A percentile compares a stretch with the other conserved stretches of the same genome.
phyloP scores from a whole-genome alignment of 2,888 invertebrate species.

The Campopleginae sp. region DNA sequence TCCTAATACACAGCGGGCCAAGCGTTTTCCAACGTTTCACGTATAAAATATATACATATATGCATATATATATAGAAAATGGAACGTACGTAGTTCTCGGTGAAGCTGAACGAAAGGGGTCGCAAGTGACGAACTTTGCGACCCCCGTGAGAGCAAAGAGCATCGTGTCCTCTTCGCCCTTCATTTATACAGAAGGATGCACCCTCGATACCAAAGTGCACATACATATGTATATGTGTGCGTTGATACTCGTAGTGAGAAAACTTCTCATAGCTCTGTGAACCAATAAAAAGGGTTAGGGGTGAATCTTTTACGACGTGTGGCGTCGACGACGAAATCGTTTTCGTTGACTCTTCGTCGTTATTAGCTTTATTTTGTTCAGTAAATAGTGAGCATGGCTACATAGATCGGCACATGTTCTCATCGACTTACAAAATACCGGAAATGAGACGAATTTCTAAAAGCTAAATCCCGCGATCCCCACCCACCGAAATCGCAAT shows the following conservation, averaged over 20 bases:
- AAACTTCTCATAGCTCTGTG: conserved; percentile 1
- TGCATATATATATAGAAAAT: background rate
- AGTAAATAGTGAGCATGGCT: background rate
- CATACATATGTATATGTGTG: conserved; percentile 3
- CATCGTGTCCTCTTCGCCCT: conserved; percentile 29
- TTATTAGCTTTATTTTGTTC: conserved; percentile 60
- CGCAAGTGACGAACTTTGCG: conserved; percentile 71
- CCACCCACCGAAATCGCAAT: background rate
- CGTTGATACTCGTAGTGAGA: background rate
- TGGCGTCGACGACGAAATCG: conserved; percentile 26
- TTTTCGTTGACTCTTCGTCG: conserved; percentile 37
- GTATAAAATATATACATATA: background rate
- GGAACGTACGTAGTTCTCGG: background rate
- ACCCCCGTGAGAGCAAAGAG: conserved; percentile 70
- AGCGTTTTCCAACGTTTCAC: conserved; percentile 22
- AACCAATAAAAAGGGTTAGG: conserved; percentile 14
- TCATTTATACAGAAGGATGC: conserved; percentile 37
- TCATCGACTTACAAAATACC: background rate
- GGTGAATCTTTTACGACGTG: conserved; percentile 58
- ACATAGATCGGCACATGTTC: background rate
- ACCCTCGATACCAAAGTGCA: conserved; percentile 40
- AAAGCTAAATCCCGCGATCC: background rate
- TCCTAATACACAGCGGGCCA: conserved; percentile 35
- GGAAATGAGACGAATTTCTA: conserved; percentile 1
- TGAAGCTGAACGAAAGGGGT: conserved; percentile 34